These are phyloP conservation scores for Megathymus violae DNA, from an alignment of 1,140 invertebrate species.

Conservation along the genomic window DNA sequence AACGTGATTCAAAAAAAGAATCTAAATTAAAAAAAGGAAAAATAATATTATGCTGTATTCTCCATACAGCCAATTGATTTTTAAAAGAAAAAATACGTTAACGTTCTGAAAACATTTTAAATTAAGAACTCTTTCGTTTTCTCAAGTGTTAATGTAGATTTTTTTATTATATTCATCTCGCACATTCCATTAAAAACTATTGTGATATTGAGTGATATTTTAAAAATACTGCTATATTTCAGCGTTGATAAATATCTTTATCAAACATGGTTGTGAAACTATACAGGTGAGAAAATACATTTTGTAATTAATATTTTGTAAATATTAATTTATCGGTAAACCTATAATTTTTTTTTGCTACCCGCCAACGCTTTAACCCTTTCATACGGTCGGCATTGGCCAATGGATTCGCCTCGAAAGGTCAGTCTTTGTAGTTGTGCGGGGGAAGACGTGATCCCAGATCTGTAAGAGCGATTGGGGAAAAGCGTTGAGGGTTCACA, in stretches of 20 bases:
- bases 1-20: constrained; percentile 6
- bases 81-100: constrained; percentile 52
- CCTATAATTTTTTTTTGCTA: no score
- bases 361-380: no score
- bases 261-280: constrained; percentile 61
- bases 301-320: neutral
- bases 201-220: constrained; percentile 22
- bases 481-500: no score
- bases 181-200: constrained; percentile 16
- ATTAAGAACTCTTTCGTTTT: constrained; percentile 40
- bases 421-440: no score
- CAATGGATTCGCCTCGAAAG: no score
- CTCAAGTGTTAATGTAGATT: constrained; percentile 32
- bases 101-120: constrained; percentile 48
- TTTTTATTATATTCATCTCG: constrained; percentile 11
- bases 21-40: constrained; percentile 5
- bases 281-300: constrained; percentile 51
- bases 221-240: no score
- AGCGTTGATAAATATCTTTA: no score
- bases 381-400: no score
- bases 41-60: constrained; percentile 65
- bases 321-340: neutral
- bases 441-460: no score
- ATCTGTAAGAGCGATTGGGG: no score
- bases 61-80: constrained; percentile 57